A percentile compares a stretch with the other conserved stretches of the same genome.
Conservation (phyloP, 2,888 invertebrate genomes). For the Xestia ashworthii region DNA sequence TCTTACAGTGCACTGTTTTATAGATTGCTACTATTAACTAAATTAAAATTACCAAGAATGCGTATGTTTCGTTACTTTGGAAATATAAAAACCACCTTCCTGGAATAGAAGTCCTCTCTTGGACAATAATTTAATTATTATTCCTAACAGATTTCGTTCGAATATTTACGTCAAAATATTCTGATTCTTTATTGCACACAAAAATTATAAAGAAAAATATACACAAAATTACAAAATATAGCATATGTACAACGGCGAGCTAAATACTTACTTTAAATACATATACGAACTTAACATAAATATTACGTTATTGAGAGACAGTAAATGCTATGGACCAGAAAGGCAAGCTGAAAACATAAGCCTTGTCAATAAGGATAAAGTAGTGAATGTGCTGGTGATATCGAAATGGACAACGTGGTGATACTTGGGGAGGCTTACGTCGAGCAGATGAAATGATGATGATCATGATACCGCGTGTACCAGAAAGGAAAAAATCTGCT, state of each 20-base stretch:
- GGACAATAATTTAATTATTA: neutral
- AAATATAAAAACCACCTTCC: neutral
- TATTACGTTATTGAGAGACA: slow-evolving; percentile 15
- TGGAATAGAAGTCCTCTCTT: neutral
- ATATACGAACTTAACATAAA: slow-evolving; percentile 12
- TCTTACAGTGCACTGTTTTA: neutral
- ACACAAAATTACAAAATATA: too few species aligned
- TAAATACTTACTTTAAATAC: too few species aligned
- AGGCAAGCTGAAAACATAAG: slow-evolving; percentile 27
- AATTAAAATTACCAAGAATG: neutral
- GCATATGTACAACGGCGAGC: too few species aligned
- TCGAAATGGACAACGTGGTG: neutral
- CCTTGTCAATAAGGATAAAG: slow-evolving; percentile 51
- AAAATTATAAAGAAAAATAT: too few species aligned
- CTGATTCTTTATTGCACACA: too few species aligned
- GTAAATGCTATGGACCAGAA: slow-evolving; percentile 9
- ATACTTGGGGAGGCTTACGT: too few species aligned
- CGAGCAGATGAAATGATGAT: too few species aligned
- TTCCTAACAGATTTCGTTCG: neutral
- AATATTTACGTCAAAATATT: neutral
- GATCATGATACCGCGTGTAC: too few species aligned
- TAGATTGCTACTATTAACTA: neutral
- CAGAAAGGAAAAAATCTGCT: too few species aligned
- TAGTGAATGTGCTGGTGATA: slow-evolving; percentile 21
- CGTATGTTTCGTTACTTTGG: neutral